Percentiles rank a stretch among this genome's conserved stretches.
phyloP scores from a whole-genome alignment of 2,888 invertebrate genomes.

The Ctenicera cuprea region DNA sequence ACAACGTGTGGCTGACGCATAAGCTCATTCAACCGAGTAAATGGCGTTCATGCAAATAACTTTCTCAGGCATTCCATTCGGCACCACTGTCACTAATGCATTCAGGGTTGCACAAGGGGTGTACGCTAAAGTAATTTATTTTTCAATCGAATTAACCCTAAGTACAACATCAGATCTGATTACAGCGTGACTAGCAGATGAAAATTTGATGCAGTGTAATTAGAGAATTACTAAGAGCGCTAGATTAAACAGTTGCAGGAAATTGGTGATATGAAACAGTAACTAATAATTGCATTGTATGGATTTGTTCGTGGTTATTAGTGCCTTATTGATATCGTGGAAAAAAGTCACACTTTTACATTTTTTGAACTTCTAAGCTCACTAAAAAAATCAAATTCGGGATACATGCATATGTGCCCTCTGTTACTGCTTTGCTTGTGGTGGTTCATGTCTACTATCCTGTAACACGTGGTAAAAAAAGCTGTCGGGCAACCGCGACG shows the following conservation, averaged over 20 bases:
- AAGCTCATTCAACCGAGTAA: constrained; percentile 32
- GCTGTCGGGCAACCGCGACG: too few relatives aligned
- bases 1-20: background rate
- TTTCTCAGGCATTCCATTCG: constrained; percentile 37
- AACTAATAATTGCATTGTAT: too few relatives aligned
- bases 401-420: too few relatives aligned
- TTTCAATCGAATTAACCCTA: constrained; percentile 59
- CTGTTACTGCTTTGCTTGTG: too few relatives aligned
- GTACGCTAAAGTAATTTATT: constrained; percentile 58
- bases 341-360: too few relatives aligned
- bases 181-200: constrained; percentile 50
- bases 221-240: constrained; percentile 44
- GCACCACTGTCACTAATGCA: constrained; percentile 50
- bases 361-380: too few relatives aligned
- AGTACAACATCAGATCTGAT: constrained; percentile 55
- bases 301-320: too few relatives aligned
- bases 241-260: constrained; percentile 16
- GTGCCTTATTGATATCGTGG: too few relatives aligned
- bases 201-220: constrained; percentile 51
- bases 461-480: too few relatives aligned
- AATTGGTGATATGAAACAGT: too few relatives aligned
- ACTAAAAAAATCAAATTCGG: too few relatives aligned
- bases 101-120: constrained; percentile 43
- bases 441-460: too few relatives aligned
- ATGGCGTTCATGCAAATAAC: constrained; percentile 46